A percentile compares a stretch with the other conserved stretches of the same genome.
Evolutionary conservation across 2,888 invertebrate genomes (phyloP).

Genomic region (Epistrophe eligans): DNA sequence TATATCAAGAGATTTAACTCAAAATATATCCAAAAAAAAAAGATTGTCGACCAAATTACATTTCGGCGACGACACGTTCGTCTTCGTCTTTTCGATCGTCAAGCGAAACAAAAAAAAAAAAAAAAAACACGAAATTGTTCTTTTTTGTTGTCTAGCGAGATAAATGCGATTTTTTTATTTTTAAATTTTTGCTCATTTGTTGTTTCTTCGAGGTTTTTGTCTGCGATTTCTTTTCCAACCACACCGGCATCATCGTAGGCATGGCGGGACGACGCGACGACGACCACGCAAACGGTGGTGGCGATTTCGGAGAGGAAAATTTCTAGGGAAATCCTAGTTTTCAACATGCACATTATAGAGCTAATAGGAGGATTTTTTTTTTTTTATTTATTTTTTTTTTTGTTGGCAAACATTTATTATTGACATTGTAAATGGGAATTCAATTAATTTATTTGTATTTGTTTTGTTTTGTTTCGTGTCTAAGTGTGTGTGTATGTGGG

Average conservation of each 20-base stretch:
- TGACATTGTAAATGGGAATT: slow-evolving; percentile 52
- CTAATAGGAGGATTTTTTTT: background rate
- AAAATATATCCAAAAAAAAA: background rate
- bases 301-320: slow-evolving; percentile 13
- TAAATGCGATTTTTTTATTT: slow-evolving; percentile 29
- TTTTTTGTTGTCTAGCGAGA: slow-evolving; percentile 33
- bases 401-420: slow-evolving; percentile 56
- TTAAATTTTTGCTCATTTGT: slow-evolving; percentile 29
- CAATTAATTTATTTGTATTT: slow-evolving; percentile 16
- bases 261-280: background rate
- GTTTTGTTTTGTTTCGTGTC: background rate
- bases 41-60: slow-evolving; percentile 37
- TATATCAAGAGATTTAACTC: slow-evolving; percentile 19
- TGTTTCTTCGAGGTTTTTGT: slow-evolving; percentile 21
- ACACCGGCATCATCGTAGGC: slow-evolving; percentile 1
- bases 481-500: background rate
- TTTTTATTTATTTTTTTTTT: too few species aligned
- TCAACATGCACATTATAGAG: slow-evolving; percentile 15
- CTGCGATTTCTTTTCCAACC: slow-evolving; percentile 22
- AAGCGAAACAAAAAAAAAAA: background rate
- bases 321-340: slow-evolving; percentile 69
- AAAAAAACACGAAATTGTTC: slow-evolving; percentile 7
- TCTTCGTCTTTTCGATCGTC: slow-evolving; percentile 10
- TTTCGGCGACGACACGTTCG: slow-evolving; percentile 2
- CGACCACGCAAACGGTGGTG: too few species aligned